Base-by-base conservation (phyloP, 2,888 invertebrate species). In the Erannis defoliaria region DNA sequence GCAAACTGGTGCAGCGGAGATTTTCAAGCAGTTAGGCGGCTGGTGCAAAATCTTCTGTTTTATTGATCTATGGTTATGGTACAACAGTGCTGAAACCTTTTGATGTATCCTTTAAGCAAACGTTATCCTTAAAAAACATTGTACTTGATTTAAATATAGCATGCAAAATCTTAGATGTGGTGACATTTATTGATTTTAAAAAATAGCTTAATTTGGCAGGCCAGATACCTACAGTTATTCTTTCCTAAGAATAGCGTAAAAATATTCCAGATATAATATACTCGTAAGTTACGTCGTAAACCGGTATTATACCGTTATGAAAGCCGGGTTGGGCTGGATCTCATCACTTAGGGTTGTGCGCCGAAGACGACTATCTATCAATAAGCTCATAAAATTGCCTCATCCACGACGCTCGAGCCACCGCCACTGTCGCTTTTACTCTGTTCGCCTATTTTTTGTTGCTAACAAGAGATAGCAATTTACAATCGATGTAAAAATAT, bases 281-380 rank as follows among this genome's bases (percentile, higher is more conserved):
- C n/a, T n/a, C n/a, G n/a, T 90, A 89, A 90, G 85, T 88, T 87
- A 87, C 85, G 84, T 85, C 89, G 82, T 90, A 90, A 91, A 91
- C 88, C 82, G 79, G 87, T 87, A 90, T 90, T 90, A 90, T 88
- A 89, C 86, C 89, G 87, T 89, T 89, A 88, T 80, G 86, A 82
- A 86, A 86, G 85, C 85, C 81, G 80, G 88, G 83, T 85, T 81
- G 84, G 86, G 84, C 81, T 84, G 87, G 87, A 88, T 87, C 89
- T 86, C 89, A 89, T 90, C 87, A 89, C 85, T 89, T 86, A 88
- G 84, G 87, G 86, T 79, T 84, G 85, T 83, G 77, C 82, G 81
- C 77, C 77, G 80, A 83, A 84, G 81, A 80, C 78, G 80, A 82
- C 85, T 85, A 87, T 84, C 84, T 88, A 86, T 84, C 85, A 89